Evolutionary conservation across 2,888 invertebrate species (phyloP), one percentile per base, ranked within the genome.

Genomic region (Drosophila falleni): DNA sequence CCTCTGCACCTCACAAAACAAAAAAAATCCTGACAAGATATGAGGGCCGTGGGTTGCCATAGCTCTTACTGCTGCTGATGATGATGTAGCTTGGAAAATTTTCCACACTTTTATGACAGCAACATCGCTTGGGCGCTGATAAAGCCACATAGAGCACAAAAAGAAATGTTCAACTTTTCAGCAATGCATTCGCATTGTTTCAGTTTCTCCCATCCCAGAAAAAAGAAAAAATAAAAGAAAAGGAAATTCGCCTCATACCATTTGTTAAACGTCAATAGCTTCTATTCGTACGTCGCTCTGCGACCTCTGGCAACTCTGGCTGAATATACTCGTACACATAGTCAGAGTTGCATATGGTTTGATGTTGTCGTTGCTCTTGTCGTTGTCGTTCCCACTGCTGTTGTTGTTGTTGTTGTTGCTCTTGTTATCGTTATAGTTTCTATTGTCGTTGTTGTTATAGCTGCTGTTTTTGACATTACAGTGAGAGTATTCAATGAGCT

Each of bases 101-200:
- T 81, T 84, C 87, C 83, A 83, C 90, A 90, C 87, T 90, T 90
- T 87, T 90, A 90, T 90, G 86, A 90, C 87, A 90, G 81, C 35
- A 23, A 44, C 50, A 50, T 35, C 77, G 60, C 54, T 75, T 69
- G 47, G 51, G 50, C 42, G 69, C 70, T 75, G 83, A 88, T 80
- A 86, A 86, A 67, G 73, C 42, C 59, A 59, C 65, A 53, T 58
- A 67, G 26, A 61, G 56, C 35, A 60, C 56, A 71, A 23, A 50
- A 60, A 79, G 71, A 84, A 76, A 81, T 84, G 76, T 77, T 55
- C 65, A 83, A 80, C 78, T 84, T 84, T 85, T 75, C 62, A 71
- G 69, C 80, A 80, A 71, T 85, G 87, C 84, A 81, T 85, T 76
- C 58, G 67, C 80, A 73, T 81, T 86, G 83, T 74, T 80, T 80